Evolutionary conservation across 2,113 vertebrate species (phyloP), one percentile per base, ranked within the genome.

Genomic region (Chionomys nivalis): DNA sequence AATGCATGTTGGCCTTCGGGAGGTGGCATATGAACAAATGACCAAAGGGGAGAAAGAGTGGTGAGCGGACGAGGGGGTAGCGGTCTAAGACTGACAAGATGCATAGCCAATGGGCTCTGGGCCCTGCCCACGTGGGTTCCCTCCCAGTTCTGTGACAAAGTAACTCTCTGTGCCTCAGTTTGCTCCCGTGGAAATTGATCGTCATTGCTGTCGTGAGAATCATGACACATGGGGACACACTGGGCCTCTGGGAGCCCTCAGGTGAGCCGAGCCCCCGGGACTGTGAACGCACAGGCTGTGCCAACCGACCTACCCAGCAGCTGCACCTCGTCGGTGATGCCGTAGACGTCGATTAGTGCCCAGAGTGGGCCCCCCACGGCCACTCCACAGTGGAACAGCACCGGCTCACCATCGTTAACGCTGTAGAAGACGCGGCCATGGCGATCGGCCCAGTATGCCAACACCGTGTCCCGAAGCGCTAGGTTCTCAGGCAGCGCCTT

Each of bases 311-410:
- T 97, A 99, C 99, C 99, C 17, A 99, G 99, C 83, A 99, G 98
- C 75, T 99, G 99, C 94, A 99, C 99, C 97, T 99, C 99, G 90
- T 99, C 99, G 12, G 99, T 99, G 98, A 99, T 99, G 94, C 99
- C 99, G 0, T 99, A 99, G 98, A 99, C 99, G 3, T 99, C 99
- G 91, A 99, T 99, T 98, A 99, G 99, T 1, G 99, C 99, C 99
- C 99, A 99, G 36, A 99, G 99, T 0, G 99, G 99, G 91, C 99
- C 99, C 0, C 99, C 98, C n/a, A 99, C 99, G 92, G 99, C 99
- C 97, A 99, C 99, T 12, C 99, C 99, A 95, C 99, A 99, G 98
- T 99, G 99, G 98, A 99, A 99, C 94, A 99, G 99, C 98, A 99
- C 98, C 0, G 99, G 99, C 93, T 99, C 99, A 24, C 99, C 99